Evolutionary conservation across 2,797 vertebrate species (phyloP).

Genomic region (Danio aesculapii): DNA sequence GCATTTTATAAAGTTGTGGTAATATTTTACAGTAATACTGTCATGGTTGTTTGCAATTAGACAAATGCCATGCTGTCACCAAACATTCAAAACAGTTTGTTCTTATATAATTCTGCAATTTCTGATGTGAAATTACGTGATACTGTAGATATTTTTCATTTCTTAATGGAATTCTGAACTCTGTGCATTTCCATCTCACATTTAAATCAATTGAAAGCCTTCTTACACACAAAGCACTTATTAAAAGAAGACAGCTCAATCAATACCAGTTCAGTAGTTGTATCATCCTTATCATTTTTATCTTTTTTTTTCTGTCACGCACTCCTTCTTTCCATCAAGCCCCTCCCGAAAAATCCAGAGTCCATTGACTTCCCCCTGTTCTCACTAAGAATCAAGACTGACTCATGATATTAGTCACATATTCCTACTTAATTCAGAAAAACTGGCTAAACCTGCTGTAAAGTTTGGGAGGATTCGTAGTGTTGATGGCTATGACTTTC

Average conservation of each 20-base stretch:
- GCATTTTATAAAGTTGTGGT: too few species aligned
- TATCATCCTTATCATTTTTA: slow-evolving; percentile 12
- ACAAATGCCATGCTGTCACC: too few species aligned
- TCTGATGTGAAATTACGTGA: too few species aligned
- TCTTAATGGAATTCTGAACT: not conserved
- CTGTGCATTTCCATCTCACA: not conserved
- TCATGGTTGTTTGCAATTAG: too few species aligned
- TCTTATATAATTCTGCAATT: too few species aligned
- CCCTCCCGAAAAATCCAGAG: not conserved
- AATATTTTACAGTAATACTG: too few species aligned
- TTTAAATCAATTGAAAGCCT: not conserved
- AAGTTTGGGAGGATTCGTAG: not conserved
- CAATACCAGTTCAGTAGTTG: not conserved
- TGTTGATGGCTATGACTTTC: not conserved
- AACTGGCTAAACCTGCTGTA: slow-evolving; percentile 33
- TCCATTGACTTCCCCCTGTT: not conserved
- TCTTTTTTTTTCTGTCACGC: not conserved
- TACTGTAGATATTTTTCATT: too few species aligned
- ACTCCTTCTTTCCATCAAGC: slow-evolving; percentile 3
- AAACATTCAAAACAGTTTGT: too few species aligned
- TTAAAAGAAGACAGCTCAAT: not conserved
- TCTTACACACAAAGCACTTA: not conserved
- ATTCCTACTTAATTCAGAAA: not conserved
- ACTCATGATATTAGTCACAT: slow-evolving; percentile 14
- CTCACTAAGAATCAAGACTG: not conserved